Evolutionary conservation across 2,888 invertebrate genomes (phyloP).

Genomic region (Uloborus plumipes): DNA sequence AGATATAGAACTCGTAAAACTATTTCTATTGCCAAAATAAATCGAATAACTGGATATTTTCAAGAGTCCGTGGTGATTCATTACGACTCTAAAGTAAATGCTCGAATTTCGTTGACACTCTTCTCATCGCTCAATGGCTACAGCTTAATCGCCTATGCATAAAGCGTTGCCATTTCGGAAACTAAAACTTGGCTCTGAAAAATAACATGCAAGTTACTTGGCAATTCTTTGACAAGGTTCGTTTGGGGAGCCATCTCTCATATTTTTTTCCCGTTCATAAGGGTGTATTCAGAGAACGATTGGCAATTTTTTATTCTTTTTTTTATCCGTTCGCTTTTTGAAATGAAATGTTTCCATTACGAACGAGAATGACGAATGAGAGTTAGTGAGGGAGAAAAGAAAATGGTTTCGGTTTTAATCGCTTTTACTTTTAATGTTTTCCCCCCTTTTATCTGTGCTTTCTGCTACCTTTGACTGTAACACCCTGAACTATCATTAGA

Average conservation of each 20-base stretch:
- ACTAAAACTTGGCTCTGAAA: conserved; percentile 37
- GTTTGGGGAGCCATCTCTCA: conserved; percentile 43
- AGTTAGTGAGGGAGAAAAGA: conserved; percentile 9
- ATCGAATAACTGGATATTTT: conserved; percentile 36
- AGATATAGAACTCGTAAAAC: conserved; percentile 33
- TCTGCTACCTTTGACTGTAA: neutral
- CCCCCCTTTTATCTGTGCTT: neutral
- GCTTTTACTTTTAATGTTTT: too few relatives aligned
- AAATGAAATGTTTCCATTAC: conserved; percentile 41
- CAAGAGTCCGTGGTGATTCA: conserved; percentile 42
- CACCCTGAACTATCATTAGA: too few relatives aligned
- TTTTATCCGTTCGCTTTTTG: conserved; percentile 5
- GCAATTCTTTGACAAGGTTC: conserved; percentile 48
- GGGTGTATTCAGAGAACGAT: too few relatives aligned
- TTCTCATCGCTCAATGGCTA: conserved; percentile 46
- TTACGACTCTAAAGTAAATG: conserved; percentile 48
- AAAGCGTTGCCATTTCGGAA: conserved; percentile 50
- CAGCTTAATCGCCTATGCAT: conserved; percentile 59
- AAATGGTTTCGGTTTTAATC: neutral
- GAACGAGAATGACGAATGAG: conserved; percentile 32
- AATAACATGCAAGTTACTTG: conserved; percentile 45
- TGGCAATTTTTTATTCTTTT: neutral
- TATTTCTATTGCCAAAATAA: conserved; percentile 22
- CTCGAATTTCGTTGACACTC: conserved; percentile 29
- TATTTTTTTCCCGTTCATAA: neutral